These are phyloP conservation scores for Indicator indicator DNA, from an alignment of 2,113 vertebrate genomes.

Conservation along the genomic window DNA sequence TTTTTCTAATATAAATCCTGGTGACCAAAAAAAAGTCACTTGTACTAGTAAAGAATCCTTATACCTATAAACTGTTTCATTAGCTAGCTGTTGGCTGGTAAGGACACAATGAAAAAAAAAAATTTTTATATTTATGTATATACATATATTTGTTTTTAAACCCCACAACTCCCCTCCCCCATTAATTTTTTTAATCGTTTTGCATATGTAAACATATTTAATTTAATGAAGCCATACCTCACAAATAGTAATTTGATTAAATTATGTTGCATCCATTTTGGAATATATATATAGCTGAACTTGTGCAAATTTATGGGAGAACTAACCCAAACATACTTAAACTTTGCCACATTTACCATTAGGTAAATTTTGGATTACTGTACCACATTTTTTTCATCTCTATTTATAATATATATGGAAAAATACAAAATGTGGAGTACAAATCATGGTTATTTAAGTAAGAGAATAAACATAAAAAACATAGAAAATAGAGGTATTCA, in stretches of 20 bases:
- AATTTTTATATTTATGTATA: too few species aligned
- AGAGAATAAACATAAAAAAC: constrained; percentile 12
- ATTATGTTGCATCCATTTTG: background rate
- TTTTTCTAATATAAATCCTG: background rate
- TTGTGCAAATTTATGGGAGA: background rate
- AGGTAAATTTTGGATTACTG: background rate
- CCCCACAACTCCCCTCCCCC: background rate
- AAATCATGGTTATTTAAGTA: constrained; percentile 35
- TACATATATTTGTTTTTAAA: too few species aligned
- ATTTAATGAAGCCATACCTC: background rate
- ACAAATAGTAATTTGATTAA: background rate
- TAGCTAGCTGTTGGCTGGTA: background rate
- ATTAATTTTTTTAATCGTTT: background rate
- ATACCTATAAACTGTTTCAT: background rate
- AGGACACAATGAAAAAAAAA: background rate
- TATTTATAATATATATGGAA: background rate
- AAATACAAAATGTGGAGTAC: background rate
- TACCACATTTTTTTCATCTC: constrained; percentile 7
- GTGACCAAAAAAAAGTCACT: background rate
- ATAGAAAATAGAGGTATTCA: too few species aligned
- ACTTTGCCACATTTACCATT: background rate
- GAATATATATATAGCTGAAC: background rate
- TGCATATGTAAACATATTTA: background rate
- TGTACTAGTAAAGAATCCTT: background rate
- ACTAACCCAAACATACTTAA: background rate